Evolutionary conservation across 2,113 vertebrate genomes (phyloP).

Genomic region (Aegotheles bennettii): DNA sequence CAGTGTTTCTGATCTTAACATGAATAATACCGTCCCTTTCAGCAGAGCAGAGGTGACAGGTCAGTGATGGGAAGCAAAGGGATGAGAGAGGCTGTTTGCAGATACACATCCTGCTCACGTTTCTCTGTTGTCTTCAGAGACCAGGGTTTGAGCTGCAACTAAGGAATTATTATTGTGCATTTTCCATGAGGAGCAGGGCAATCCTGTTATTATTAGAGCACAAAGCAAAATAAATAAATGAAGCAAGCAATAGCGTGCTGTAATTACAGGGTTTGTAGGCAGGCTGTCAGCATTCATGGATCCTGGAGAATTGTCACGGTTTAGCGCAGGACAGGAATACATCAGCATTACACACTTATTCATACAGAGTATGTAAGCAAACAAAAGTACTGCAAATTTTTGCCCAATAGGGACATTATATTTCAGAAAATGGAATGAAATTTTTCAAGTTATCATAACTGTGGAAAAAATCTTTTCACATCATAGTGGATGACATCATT

Average conservation of each 20-base stretch:
- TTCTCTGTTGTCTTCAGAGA: neutral
- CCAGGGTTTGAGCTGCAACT: neutral
- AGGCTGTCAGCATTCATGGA: neutral
- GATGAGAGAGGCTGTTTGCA: neutral
- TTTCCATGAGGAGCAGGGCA: neutral
- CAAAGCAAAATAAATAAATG: neutral
- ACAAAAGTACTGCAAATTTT: neutral
- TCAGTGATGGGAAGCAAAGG: neutral
- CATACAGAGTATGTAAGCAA: neutral
- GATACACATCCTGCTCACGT: neutral
- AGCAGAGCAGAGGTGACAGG: neutral
- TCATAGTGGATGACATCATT: constrained; percentile 10
- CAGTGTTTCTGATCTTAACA: neutral
- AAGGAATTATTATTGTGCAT: neutral
- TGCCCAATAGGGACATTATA: neutral
- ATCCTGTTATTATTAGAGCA: neutral
- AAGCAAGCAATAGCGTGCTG: neutral
- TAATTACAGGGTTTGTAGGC: neutral
- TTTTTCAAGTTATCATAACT: neutral
- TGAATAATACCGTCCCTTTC: neutral
- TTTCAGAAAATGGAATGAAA: neutral
- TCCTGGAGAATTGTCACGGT: too few species aligned
- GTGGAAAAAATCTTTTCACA: neutral
- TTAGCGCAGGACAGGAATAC: too few species aligned
- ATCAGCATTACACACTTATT: neutral